Evolutionary conservation across 2,113 vertebrate species (phyloP).

Genomic region (Siphamia tubifer): DNA sequence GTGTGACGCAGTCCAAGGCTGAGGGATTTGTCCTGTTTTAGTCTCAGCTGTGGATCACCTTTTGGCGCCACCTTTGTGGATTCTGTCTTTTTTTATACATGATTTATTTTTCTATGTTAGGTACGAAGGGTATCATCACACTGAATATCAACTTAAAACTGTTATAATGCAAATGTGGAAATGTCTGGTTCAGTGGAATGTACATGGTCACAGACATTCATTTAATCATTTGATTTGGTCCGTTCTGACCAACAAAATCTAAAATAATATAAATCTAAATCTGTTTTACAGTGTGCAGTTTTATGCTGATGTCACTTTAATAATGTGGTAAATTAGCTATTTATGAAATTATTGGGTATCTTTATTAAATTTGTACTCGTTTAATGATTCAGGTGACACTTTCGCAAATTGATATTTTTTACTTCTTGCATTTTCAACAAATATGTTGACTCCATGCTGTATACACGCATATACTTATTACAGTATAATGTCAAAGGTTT

Average conservation of each 20-base stretch:
- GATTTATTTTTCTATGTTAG: slow-evolving; percentile 54
- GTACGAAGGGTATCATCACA: background rate
- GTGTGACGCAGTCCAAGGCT: background rate
- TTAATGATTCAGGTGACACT: no score
- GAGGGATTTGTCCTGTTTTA: slow-evolving; percentile 16
- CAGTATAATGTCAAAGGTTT: no score
- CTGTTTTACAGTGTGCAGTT: background rate
- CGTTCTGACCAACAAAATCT: slow-evolving; percentile 2
- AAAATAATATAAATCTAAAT: slow-evolving; percentile 2
- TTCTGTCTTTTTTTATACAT: slow-evolving; percentile 31
- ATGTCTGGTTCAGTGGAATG: slow-evolving; percentile 12
- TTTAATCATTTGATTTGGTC: slow-evolving; percentile 6
- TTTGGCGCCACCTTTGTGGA: slow-evolving; percentile 3
- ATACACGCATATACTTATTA: no score
- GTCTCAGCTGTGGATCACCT: slow-evolving; percentile 15
- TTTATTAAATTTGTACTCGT: background rate
- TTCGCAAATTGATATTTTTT: no score
- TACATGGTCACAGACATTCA: slow-evolving; percentile 24
- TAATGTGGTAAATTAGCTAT: background rate
- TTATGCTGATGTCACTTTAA: no score
- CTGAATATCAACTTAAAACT: background rate
- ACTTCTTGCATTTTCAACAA: no score
- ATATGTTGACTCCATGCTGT: no score
- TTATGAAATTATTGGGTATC: background rate
- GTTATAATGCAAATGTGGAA: background rate